A percentile compares a stretch with the other conserved stretches of the same genome.
These are phyloP conservation scores for Megaceryle alcyon DNA, from an alignment of 2,797 vertebrate species.

Conservation along the genomic window DNA sequence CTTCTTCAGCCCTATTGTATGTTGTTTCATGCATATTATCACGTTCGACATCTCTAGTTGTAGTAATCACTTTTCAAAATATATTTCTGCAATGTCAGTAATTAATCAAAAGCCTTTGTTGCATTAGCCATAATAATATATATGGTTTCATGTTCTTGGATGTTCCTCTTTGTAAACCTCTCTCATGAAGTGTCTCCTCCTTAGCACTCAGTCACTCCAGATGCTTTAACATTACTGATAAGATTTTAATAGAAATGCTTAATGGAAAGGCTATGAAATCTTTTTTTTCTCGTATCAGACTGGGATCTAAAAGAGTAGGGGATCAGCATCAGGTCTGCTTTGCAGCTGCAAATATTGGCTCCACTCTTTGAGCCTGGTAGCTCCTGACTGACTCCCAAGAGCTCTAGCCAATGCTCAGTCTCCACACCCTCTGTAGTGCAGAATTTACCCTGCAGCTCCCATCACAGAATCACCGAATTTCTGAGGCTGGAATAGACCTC, in stretches of 20 bases:
- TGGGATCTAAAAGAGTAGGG: constrained; percentile 29
- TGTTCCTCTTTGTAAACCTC: constrained; percentile 18
- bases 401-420: background rate
- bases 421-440: background rate
- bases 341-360: constrained; percentile 23
- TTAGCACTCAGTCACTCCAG: background rate
- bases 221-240: constrained; percentile 28
- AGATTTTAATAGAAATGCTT: background rate
- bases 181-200: background rate
- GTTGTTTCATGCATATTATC: constrained; percentile 33
- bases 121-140: constrained; percentile 35
- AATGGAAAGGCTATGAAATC: constrained; percentile 33
- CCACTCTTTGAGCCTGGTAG: background rate
- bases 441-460: background rate
- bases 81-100: constrained; percentile 22
- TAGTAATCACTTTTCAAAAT: constrained; percentile 38
- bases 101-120: constrained; percentile 68
- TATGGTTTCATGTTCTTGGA: constrained; percentile 51
- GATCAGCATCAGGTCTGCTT: constrained; percentile 41
- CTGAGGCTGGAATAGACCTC: too few relatives aligned
- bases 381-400: background rate
- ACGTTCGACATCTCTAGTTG: background rate
- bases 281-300: background rate
- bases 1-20: background rate
- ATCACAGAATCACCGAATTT: too few relatives aligned